Conservation (phyloP, 2,113 vertebrate genomes). For the Brachypteracias leptosomus region DNA sequence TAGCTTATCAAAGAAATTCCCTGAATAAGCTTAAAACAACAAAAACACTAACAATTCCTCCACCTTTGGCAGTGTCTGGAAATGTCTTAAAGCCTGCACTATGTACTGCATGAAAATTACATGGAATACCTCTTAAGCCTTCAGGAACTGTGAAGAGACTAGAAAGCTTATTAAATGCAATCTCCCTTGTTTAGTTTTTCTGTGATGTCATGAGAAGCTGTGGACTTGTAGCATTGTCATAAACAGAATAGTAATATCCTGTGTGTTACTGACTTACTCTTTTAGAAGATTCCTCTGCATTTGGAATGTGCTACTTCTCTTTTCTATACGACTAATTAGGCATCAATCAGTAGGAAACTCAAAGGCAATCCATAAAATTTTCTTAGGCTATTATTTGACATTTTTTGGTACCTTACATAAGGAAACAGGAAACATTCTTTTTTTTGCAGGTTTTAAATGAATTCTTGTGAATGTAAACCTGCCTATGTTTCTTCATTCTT, state of each 20-base stretch:
- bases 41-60: background rate
- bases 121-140: background rate
- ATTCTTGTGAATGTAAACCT: background rate
- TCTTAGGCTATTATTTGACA: accelerated
- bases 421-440: background rate
- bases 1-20: background rate
- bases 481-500: background rate
- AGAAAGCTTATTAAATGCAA: background rate
- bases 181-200: background rate
- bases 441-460: background rate
- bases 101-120: background rate
- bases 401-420: background rate
- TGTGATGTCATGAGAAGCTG: background rate
- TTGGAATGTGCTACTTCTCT: background rate
- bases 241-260: background rate
- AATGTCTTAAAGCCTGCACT: background rate
- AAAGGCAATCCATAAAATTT: background rate
- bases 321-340: background rate
- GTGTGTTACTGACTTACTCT: background rate
- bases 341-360: background rate
- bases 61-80: background rate
- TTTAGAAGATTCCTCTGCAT: background rate
- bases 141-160: background rate
- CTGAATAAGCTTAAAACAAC: background rate
- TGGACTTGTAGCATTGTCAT: background rate